Percentiles rank a stretch among this genome's conserved stretches.
These are phyloP conservation scores for Triops cancriformis DNA, from an alignment of 1,140 invertebrate genomes.

Conservation along the genomic window DNA sequence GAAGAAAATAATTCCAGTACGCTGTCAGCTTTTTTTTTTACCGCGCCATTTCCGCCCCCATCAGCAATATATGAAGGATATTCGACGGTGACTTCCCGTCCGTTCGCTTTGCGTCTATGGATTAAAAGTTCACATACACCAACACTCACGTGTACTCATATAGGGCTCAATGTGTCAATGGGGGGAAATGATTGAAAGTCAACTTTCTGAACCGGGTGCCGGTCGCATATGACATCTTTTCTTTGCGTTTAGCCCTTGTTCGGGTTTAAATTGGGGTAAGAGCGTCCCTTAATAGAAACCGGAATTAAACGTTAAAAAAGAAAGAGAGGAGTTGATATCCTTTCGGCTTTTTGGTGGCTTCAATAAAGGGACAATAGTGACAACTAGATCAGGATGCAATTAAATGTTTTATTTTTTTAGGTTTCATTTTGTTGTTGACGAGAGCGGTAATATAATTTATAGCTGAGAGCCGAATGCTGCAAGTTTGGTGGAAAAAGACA, in stretches of 20 bases:
- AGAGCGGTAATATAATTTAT: no score
- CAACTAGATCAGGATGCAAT: neutral
- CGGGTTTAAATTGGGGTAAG: neutral
- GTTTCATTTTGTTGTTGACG: no score
- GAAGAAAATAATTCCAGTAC: neutral
- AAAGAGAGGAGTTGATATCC: neutral
- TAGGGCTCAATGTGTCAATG: neutral
- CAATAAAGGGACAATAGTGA: neutral
- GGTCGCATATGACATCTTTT: neutral
- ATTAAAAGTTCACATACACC: neutral
- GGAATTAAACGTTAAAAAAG: neutral
- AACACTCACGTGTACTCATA: no score
- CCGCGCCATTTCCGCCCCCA: constrained; percentile 1
- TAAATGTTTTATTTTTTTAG: no score
- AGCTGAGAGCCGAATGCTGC: no score
- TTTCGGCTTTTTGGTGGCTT: neutral
- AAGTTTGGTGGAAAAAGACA: no score
- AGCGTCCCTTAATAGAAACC: neutral
- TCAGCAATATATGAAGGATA: neutral
- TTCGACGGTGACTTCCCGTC: neutral
- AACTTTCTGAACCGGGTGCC: neutral
- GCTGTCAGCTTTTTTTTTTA: neutral
- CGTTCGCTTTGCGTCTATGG: neutral
- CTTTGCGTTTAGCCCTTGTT: neutral
- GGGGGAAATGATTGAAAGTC: neutral